phyloP scores from a whole-genome alignment of 2,888 invertebrate species.

The Tipula confusa region DNA sequence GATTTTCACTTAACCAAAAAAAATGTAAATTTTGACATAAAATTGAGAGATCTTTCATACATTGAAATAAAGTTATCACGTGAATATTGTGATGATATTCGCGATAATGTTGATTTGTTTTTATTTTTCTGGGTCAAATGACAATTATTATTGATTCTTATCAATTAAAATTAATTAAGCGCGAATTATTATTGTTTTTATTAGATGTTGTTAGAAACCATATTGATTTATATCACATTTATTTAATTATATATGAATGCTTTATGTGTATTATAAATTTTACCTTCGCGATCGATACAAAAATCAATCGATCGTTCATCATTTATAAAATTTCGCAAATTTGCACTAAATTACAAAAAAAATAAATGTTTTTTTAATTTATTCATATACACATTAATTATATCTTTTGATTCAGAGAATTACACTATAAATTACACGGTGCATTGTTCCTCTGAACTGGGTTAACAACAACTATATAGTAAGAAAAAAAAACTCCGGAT shows the following conservation, averaged over 20 bases:
- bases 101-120: neutral
- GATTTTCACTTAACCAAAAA: slow-evolving; percentile 7
- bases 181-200: neutral
- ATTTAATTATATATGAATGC: neutral
- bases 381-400: neutral
- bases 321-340: neutral
- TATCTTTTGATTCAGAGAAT: neutral
- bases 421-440: neutral
- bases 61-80: neutral
- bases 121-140: neutral
- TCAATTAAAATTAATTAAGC: neutral
- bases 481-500: neutral
- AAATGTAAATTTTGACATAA: neutral
- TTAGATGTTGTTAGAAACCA: neutral
- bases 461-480: neutral
- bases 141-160: neutral
- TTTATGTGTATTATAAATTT: neutral
- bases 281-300: neutral
- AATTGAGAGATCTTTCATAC: neutral
- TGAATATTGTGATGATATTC: neutral
- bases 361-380: neutral
- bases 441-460: neutral
- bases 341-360: neutral
- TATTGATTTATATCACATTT: neutral
- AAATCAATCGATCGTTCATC: neutral